These are phyloP conservation scores for Zhuqinia jingwanae DNA, from an alignment of 2,888 invertebrate genomes.

Conservation along the genomic window DNA sequence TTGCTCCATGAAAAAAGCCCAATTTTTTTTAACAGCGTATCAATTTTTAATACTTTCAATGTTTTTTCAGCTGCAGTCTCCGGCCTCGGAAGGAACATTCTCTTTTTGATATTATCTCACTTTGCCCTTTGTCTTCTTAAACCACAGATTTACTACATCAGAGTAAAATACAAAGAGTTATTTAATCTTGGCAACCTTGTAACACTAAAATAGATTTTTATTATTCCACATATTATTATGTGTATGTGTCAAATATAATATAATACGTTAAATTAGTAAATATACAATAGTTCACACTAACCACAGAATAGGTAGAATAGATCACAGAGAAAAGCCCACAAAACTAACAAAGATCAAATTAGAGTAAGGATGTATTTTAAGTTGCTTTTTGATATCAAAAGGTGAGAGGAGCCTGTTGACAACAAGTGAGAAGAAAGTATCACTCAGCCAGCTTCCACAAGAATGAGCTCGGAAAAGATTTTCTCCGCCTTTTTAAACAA, in stretches of 20 bases:
- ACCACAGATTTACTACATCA: too few relatives aligned
- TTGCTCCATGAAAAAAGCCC: too few relatives aligned
- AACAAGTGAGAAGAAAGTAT: slow-evolving; percentile 55
- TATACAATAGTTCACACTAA: too few relatives aligned
- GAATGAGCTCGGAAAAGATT: slow-evolving; percentile 45
- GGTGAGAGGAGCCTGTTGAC: neutral
- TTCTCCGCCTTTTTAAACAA: slow-evolving; percentile 62
- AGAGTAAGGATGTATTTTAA: neutral
- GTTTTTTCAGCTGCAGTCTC: too few relatives aligned
- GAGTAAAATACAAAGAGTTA: neutral
- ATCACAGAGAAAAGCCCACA: too few relatives aligned
- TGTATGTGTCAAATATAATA: too few relatives aligned
- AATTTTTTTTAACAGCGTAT: too few relatives aligned
- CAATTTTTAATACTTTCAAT: too few relatives aligned
- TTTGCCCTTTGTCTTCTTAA: neutral
- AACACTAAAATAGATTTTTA: neutral
- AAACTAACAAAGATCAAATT: too few relatives aligned
- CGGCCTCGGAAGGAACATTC: too few relatives aligned
- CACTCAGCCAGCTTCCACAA: slow-evolving; percentile 50
- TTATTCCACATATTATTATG: neutral
- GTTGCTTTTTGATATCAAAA: neutral
- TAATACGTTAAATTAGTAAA: too few relatives aligned
- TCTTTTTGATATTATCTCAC: neutral
- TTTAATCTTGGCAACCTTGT: neutral
- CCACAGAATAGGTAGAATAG: too few relatives aligned